These are phyloP conservation scores for Cyclopterus lumpus DNA, from an alignment of 2,797 vertebrate species.

Conservation along the genomic window DNA sequence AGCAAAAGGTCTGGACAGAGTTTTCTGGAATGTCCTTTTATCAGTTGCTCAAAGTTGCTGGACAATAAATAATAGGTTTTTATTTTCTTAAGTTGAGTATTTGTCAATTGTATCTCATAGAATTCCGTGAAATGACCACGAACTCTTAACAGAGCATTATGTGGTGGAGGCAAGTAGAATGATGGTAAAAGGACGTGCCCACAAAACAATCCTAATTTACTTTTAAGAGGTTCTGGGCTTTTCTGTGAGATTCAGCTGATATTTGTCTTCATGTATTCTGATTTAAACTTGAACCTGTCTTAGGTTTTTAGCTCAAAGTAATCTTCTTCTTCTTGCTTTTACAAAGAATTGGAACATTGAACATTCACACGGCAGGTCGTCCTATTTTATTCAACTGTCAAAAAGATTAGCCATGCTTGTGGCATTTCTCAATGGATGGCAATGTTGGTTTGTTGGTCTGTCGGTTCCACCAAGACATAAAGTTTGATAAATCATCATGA, in stretches of 20 bases:
- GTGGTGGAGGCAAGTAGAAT: neutral
- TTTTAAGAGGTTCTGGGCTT: no score
- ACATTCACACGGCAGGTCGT: neutral
- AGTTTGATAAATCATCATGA: neutral
- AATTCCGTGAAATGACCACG: neutral
- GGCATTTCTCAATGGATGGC: neutral
- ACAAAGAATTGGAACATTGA: neutral
- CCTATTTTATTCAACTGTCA: neutral
- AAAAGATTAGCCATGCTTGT: neutral
- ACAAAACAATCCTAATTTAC: no score
- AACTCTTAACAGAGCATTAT: neutral
- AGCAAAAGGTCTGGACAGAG: neutral
- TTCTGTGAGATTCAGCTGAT: no score
- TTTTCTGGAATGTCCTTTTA: conserved; percentile 52
- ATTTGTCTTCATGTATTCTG: neutral
- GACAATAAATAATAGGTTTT: conserved; percentile 3
- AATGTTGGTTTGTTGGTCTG: neutral
- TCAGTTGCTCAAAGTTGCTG: conserved; percentile 14
- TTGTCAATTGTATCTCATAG: neutral
- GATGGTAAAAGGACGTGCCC: no score
- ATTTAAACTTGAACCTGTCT: neutral
- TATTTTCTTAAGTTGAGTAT: neutral
- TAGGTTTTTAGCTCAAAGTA: neutral
- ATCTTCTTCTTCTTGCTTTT: neutral
- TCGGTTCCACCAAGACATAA: neutral